Conservation (phyloP, 1,140 invertebrate species). For the Augochlora pura region DNA sequence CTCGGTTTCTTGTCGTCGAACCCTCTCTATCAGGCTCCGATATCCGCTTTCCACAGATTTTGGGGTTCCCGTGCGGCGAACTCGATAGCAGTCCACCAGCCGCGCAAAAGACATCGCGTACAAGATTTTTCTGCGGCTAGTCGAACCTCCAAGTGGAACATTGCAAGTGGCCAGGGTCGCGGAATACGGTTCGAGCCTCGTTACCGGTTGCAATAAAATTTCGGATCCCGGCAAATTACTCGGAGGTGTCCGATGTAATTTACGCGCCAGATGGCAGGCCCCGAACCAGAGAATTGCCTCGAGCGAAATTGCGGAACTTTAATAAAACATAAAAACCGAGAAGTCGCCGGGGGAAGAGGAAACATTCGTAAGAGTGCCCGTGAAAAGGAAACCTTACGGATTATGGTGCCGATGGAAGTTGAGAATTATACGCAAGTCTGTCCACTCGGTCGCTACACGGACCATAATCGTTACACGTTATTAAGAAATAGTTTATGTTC, state of each 20-base stretch:
- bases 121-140: not conserved
- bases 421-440: not conserved
- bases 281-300: conserved; percentile 9
- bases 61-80: too few relatives aligned
- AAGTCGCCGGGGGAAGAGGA: not conserved
- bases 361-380: not conserved
- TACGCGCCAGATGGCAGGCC: conserved; percentile 27
- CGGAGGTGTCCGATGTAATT: conserved; percentile 29
- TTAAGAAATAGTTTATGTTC: too few relatives aligned
- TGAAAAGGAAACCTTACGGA: not conserved
- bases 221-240: conserved; percentile 28
- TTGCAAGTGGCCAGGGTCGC: not conserved
- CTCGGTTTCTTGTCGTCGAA: conserved; percentile 1
- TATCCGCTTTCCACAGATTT: too few relatives aligned
- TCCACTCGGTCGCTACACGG: too few relatives aligned
- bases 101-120: too few relatives aligned
- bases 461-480: too few relatives aligned
- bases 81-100: too few relatives aligned
- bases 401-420: not conserved
- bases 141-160: not conserved
- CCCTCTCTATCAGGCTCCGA: too few relatives aligned
- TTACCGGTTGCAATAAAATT: conserved; percentile 34
- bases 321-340: conserved; percentile 30
- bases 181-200: not conserved
- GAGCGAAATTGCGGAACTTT: conserved; percentile 28